phyloP scores from a whole-genome alignment of 2,113 vertebrate species.

The Formicarius rufipectus region DNA sequence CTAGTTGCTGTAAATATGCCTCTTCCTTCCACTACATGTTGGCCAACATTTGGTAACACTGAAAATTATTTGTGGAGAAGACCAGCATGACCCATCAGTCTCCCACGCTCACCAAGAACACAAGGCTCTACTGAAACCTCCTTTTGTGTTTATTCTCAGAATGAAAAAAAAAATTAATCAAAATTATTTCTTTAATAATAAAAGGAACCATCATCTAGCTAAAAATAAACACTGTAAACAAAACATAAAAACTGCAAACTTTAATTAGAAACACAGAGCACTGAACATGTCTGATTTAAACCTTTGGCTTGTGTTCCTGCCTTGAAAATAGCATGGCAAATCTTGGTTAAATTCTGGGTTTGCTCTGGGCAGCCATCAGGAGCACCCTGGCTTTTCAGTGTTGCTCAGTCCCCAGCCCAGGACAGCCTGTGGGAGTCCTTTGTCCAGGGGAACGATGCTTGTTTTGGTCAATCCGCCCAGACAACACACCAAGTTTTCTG shows the following conservation, averaged over 20 bases:
- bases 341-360: not conserved
- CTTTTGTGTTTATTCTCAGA: conserved; percentile 37
- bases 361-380: not conserved
- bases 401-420: not conserved
- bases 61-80: conserved; percentile 18
- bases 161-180: conserved; percentile 4
- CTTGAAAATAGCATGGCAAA: conserved; percentile 10
- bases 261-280: conserved; percentile 60
- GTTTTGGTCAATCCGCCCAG: not conserved
- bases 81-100: not conserved
- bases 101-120: conserved; percentile 14
- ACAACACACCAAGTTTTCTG: fast-evolving
- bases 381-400: not conserved
- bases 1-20: not conserved
- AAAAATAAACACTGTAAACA: conserved; percentile 59
- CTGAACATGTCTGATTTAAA: conserved; percentile 19
- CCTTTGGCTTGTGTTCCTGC: conserved; percentile 10
- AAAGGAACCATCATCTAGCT: conserved; percentile 22
- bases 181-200: conserved; percentile 59
- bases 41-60: conserved; percentile 1
- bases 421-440: not conserved
- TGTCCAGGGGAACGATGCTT: not conserved
- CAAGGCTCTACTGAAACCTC: conserved; percentile 15
- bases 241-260: conserved; percentile 15
- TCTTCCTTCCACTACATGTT: not conserved